Base-by-base conservation (phyloP, 2,113 vertebrate species). In the Tautogolabrus adspersus region DNA sequence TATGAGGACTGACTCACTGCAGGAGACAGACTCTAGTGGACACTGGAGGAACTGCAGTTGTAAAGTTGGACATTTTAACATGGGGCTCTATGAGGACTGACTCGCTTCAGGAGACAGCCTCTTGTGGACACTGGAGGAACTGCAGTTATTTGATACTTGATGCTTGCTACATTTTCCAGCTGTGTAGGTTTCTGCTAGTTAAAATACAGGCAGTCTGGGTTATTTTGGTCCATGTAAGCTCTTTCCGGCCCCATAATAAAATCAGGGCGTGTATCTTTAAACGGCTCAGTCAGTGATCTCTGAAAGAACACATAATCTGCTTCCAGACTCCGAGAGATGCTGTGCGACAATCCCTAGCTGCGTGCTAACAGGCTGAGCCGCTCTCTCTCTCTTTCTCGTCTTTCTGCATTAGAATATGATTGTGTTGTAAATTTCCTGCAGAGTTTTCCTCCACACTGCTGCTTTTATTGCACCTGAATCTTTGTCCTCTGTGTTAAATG, bases 401-500 rank as follows among this genome's bases (percentile, higher is more conserved):
- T 42, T 42, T 42, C 40, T 42, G 64, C 5, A 0, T 60, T 62
- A 57, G 44, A 68, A 51, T 65, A 71, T 77, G 68, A 71, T 77
- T 72, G 76, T 69, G 38, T 71, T 75, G 37, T 75, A 55, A 80
- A 7, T 72, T 68, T 71, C 56, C 58, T 65, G 78, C 69, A 5
- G 72, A 30, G 66, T 77, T 84, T 49, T 82, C 30, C 11, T 8
- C 54, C 60, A 70, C 66, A 59, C 60, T 7, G 57, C 52, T 2
- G 68, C 64, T 68, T 76, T 66, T 57, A 75, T 63, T 80, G 79
- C 62, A 72, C 66, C 70, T 62, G 66, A 72, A 78, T 80, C 54
- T 63, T 82, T 74, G 79, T 77, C 75, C 66, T 46, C 66, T 38
- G 72, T 65, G 70, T 61, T 72, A 85, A 83, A 87, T 70, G 51